Evolutionary conservation across 2,888 invertebrate genomes (phyloP).

Genomic region (Congeria kusceri): DNA sequence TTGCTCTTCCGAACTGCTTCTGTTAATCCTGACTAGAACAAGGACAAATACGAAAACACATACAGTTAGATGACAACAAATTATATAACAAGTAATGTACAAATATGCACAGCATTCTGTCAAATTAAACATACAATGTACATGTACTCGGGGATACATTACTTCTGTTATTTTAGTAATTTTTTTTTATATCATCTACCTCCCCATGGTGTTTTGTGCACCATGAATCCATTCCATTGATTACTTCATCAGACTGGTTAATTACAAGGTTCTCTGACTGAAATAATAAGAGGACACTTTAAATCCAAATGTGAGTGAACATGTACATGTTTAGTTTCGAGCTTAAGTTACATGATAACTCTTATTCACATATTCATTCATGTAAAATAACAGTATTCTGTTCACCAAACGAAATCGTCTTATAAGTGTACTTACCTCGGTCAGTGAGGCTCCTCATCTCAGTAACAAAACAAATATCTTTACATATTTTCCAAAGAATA

Average conservation of each 20-base stretch:
- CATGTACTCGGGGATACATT: neutral
- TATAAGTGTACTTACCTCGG: no score
- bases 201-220: conserved; percentile 91
- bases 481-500: no score
- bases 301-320: neutral
- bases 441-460: no score
- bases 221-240: conserved; percentile 94
- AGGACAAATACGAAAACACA: no score
- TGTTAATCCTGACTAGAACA: conserved; percentile 91
- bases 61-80: no score
- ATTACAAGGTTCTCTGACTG: conserved; percentile 91
- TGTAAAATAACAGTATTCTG: no score
- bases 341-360: no score
- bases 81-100: neutral
- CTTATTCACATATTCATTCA: no score
- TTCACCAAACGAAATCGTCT: no score
- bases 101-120: neutral
- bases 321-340: no score
- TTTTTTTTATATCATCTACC: conserved; percentile 86
- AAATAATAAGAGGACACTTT: conserved; percentile 27
- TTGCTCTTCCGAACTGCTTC: conserved; percentile 90
- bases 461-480: no score
- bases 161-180: no score
- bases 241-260: conserved; percentile 90
- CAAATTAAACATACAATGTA: neutral